Percentiles rank a stretch among this genome's conserved stretches.
Evolutionary conservation across 2,113 vertebrate species (phyloP).

Genomic region (Callopanchax toddi): DNA sequence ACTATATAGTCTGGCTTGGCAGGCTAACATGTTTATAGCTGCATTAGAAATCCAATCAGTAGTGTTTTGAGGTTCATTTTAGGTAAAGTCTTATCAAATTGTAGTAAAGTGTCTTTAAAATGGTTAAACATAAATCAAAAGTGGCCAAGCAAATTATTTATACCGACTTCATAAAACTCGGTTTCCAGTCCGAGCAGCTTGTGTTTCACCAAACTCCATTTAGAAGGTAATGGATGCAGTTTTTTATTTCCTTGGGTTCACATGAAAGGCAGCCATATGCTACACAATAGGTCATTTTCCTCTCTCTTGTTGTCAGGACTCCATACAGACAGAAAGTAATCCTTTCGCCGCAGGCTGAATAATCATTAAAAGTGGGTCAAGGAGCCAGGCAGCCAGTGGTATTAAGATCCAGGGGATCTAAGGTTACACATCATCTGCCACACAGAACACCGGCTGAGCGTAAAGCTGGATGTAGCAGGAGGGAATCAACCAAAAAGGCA

Average conservation of each 20-base stretch:
- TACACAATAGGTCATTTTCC: constrained; percentile 31
- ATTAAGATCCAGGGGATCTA: constrained; percentile 61
- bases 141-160: neutral
- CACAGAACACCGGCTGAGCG: constrained; percentile 15
- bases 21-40: too few relatives aligned
- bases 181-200: neutral
- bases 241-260: constrained; percentile 22
- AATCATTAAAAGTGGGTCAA: constrained; percentile 73
- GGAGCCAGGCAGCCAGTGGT: constrained; percentile 42
- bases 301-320: constrained; percentile 38
- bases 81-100: neutral
- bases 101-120: neutral
- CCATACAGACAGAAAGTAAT: constrained; percentile 53
- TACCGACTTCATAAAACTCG: neutral
- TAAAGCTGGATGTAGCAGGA: constrained; percentile 19
- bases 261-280: constrained; percentile 23
- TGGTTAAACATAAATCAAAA: neutral
- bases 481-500: constrained; percentile 11
- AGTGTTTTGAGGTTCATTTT: too few relatives aligned
- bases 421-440: constrained; percentile 63
- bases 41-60: too few relatives aligned
- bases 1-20: too few relatives aligned
- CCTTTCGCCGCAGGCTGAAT: constrained; percentile 49
- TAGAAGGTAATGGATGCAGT: constrained; percentile 6
- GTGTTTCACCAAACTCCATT: neutral